Conservation (phyloP, 2,888 invertebrate species). For the Baronia brevicornis region DNA sequence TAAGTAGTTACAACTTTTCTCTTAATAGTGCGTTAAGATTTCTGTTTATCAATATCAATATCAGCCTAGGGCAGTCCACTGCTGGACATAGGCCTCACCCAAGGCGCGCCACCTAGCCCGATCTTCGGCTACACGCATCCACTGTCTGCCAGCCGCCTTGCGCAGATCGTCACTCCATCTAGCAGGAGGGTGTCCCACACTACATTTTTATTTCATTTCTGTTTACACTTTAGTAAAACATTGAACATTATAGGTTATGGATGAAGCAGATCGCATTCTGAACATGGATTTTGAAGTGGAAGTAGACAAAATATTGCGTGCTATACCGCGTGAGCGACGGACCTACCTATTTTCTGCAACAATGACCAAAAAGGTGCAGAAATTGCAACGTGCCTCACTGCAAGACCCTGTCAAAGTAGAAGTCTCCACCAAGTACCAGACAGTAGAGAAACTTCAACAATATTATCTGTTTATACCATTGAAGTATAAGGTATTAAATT, state of each 20-base stretch:
- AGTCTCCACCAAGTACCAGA: conserved; percentile 97
- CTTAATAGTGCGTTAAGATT: too few relatives aligned
- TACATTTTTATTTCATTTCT: too few relatives aligned
- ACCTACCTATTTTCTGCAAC: conserved; percentile 98
- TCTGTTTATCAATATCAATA: too few relatives aligned
- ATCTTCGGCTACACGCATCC: too few relatives aligned
- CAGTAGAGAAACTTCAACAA: conserved; percentile 97
- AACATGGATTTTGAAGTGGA: conserved; percentile 99
- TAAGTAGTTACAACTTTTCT: too few relatives aligned
- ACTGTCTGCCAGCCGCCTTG: too few relatives aligned
- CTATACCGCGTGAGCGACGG: conserved; percentile 91
- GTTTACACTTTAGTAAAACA: too few relatives aligned
- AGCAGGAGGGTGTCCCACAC: too few relatives aligned
- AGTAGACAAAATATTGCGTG: conserved; percentile 94
- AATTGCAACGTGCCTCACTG: conserved; percentile 95
- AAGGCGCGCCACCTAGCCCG: too few relatives aligned
- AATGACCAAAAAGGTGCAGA: conserved; percentile 98
- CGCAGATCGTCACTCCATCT: too few relatives aligned
- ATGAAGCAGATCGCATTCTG: conserved; percentile 98
- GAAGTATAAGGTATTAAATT: conserved; percentile 87
- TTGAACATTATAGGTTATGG: conserved; percentile 92
- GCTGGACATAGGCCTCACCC: too few relatives aligned
- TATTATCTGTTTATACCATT: conserved; percentile 96
- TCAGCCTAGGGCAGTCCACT: too few relatives aligned
- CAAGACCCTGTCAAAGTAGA: conserved; percentile 97